Base-by-base conservation (phyloP, 1,140 invertebrate species). In the Physella acuta region DNA sequence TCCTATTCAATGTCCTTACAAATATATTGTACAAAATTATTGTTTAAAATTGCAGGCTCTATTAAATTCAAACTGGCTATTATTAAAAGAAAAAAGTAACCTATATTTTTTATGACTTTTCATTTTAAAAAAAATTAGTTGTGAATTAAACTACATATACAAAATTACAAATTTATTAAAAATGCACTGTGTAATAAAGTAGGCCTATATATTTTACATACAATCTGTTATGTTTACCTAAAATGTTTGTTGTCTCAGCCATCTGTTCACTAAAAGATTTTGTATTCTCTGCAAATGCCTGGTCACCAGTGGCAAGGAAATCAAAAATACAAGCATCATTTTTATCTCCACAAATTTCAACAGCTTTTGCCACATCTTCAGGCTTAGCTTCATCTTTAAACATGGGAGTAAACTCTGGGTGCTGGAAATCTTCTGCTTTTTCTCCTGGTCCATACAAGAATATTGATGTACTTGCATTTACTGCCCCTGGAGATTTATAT, bases 271-370 rank as follows among this genome's bases (percentile, higher is more conserved):
- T 33, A 16, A 51, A n/a, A 11, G 16, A 1, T 37, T 52, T 70
- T 3, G 75, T 74, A 5, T 53, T 36, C 20, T 20, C 8, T 3
- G 75, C 75, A 17, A 76, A 36, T 0, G 56, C 62, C 33, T 70
- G 26, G 36, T 74, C 70, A 8, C 71, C 68, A 30, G 75, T 74
- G 3, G 67, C 73, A 26, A 76, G 53, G 36, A 58, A 71, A 51
- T 76, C 75, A 39, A 72, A 76, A 28, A 74, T 68, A 37, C 75
- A 76, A 34, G 73, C 59, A 17, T 60, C 31, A 37, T 74, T 74
- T 20, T 37, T 51, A 2, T 63, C 72, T 8, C 68, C 68, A 60
- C 75, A 76, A 11, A 67, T 36, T 28, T 31, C n/a, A 5, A n/a
- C 62, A 26, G 75, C 72, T 3, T 58, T 55, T 8, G 37, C 30